phyloP scores from a whole-genome alignment of 1,140 invertebrate genomes.

The Drosophila oshimai region DNA sequence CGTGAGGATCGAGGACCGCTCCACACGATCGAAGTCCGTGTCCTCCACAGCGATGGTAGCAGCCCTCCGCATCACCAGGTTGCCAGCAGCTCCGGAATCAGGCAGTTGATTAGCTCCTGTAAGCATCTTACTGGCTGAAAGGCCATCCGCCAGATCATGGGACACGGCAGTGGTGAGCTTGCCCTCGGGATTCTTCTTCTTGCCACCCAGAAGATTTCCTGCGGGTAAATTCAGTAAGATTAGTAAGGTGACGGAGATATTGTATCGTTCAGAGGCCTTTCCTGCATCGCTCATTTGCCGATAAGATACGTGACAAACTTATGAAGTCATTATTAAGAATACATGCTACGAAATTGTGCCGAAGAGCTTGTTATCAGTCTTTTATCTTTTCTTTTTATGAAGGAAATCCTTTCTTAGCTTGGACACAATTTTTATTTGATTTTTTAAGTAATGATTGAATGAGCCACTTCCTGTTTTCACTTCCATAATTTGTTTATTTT shows the following conservation, averaged over 20 bases:
- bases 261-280: not conserved
- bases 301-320: not conserved
- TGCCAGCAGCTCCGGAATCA: slow-evolving; percentile 46
- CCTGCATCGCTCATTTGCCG: not conserved
- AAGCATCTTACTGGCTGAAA: slow-evolving; percentile 60
- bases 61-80: slow-evolving; percentile 64
- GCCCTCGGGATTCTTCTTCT: slow-evolving; percentile 84
- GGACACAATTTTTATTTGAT: not conserved
- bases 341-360: not conserved
- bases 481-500: no score
- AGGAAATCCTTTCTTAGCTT: not conserved
- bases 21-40: slow-evolving; percentile 86
- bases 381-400: not conserved
- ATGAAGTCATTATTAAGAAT: not conserved
- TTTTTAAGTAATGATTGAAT: no score
- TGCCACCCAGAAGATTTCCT: slow-evolving; percentile 85
- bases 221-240: not conserved
- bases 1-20: slow-evolving; percentile 85
- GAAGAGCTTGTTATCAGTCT: not conserved
- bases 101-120: slow-evolving; percentile 44
- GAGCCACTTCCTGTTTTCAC: no score
- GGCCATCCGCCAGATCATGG: slow-evolving; percentile 73
- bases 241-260: not conserved
- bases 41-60: slow-evolving; percentile 73
- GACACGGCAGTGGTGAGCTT: slow-evolving; percentile 77